Percentiles rank a stretch among this genome's conserved stretches.
Evolutionary conservation across 2,888 invertebrate genomes (phyloP).

Genomic region (Polietes domitor): DNA sequence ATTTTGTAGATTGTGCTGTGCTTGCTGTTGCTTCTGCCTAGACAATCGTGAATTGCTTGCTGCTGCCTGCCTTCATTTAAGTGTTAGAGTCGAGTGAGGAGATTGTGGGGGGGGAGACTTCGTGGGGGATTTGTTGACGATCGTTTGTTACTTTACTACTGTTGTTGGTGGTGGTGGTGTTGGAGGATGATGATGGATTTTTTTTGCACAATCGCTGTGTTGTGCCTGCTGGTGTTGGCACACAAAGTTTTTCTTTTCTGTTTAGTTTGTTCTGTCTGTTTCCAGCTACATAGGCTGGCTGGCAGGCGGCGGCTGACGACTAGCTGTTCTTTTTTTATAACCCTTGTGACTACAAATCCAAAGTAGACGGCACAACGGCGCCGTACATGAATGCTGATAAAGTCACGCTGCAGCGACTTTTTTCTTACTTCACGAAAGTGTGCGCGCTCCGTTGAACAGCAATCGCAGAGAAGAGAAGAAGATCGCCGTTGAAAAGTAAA

Average conservation of each 20-base stretch:
- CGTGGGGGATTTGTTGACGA: conserved; percentile 16
- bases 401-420: conserved; percentile 64
- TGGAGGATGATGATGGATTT: no score
- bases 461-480: background rate
- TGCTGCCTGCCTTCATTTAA: no score
- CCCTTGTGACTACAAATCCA: conserved; percentile 64
- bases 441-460: background rate
- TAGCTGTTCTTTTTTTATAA: conserved; percentile 55
- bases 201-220: no score
- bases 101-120: background rate
- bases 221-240: conserved; percentile 24
- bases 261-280: conserved; percentile 26
- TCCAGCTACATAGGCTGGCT: no score
- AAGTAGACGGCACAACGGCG: conserved; percentile 69
- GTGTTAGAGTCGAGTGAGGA: no score
- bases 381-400: conserved; percentile 69
- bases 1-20: no score
- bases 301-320: no score
- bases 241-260: conserved; percentile 12
- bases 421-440: conserved; percentile 31
- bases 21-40: no score
- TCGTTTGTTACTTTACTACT: conserved; percentile 11
- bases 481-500: background rate
- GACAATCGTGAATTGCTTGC: no score
- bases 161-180: no score